Conservation (phyloP, 2,888 invertebrate genomes). For the Mesorhabditis spiculigera region DNA sequence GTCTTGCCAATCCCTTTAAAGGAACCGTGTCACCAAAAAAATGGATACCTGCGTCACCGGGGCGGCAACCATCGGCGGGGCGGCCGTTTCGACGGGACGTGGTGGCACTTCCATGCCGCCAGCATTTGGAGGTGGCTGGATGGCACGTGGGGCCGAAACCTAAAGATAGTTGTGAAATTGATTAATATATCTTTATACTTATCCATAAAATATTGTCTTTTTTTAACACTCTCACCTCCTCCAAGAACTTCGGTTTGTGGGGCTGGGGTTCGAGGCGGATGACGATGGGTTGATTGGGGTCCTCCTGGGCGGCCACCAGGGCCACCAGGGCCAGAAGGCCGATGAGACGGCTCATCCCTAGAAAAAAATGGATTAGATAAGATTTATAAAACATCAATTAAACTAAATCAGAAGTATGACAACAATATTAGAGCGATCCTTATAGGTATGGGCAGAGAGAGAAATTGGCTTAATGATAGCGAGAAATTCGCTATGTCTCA, state of each 20-base stretch:
- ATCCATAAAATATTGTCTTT: too few species aligned
- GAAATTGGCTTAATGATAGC: too few species aligned
- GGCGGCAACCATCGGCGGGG: background rate
- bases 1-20: background rate
- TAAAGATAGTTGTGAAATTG: too few species aligned
- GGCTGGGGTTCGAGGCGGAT: constrained; percentile 32
- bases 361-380: too few species aligned
- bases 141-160: constrained; percentile 44
- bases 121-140: constrained; percentile 24
- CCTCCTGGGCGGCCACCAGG: constrained; percentile 24
- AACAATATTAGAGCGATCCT: too few species aligned
- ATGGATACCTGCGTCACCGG: background rate
- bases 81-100: background rate
- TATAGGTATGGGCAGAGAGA: too few species aligned
- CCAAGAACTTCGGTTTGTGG: constrained; percentile 26
- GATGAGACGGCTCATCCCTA: background rate
- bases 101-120: background rate
- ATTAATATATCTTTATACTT: too few species aligned
- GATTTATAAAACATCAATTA: too few species aligned
- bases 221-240: constrained; percentile 18
- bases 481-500: too few species aligned
- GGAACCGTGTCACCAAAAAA: background rate
- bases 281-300: constrained; percentile 32
- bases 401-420: too few species aligned
- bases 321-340: constrained; percentile 13